These are phyloP conservation scores for Amiota minor DNA, from an alignment of 2,888 invertebrate genomes.

Conservation along the genomic window DNA sequence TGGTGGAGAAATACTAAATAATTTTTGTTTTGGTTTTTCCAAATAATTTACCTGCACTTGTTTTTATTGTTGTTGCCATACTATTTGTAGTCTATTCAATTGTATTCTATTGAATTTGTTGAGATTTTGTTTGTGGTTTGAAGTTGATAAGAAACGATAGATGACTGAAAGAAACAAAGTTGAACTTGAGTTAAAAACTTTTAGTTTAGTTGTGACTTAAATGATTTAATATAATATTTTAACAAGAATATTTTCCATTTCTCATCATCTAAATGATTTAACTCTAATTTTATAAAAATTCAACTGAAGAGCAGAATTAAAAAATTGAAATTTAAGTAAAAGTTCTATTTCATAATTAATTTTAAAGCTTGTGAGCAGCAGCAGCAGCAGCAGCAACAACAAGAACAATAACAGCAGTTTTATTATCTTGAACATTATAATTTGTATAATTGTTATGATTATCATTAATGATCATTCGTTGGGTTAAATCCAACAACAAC, in stretches of 20 bases:
- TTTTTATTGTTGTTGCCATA: conserved; percentile 60
- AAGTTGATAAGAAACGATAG: background rate
- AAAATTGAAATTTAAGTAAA: background rate
- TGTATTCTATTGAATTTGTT: background rate
- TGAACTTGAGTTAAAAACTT: no score
- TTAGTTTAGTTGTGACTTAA: no score
- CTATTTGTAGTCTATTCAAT: background rate
- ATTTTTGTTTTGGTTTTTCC: background rate
- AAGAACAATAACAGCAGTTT: background rate
- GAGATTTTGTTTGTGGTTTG: background rate
- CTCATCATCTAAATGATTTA: no score
- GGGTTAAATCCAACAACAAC: background rate
- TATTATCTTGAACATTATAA: background rate
- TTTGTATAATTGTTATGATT: conserved; percentile 21
- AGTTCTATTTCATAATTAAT: conserved; percentile 11
- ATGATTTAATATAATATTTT: no score
- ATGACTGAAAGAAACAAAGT: no score
- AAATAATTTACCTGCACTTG: conserved; percentile 59
- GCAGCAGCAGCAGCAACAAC: background rate
- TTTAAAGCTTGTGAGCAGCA: conserved; percentile 6
- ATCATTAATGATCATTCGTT: conserved; percentile 15
- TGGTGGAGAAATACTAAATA: no score
- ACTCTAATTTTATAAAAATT: no score
- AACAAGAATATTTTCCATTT: no score
- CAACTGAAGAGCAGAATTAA: background rate